Evolutionary conservation across 2,888 invertebrate species (phyloP).

Genomic region (Acanthococcus lagerstroemiae): DNA sequence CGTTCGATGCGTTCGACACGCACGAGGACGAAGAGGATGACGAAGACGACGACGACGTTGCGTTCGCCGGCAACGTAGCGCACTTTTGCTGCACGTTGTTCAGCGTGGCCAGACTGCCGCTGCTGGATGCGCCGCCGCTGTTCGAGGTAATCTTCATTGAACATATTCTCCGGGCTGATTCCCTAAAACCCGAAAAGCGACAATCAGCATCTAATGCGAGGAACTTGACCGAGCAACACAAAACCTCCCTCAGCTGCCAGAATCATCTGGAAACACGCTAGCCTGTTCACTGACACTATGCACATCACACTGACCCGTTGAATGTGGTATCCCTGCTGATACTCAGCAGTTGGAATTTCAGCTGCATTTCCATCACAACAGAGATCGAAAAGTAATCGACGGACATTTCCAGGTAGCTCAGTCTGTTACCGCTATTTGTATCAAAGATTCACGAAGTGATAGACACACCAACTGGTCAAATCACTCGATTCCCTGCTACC

Average conservation of each 20-base stretch:
- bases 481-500: not conserved
- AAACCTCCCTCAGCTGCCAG: too few species aligned
- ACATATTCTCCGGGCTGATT: constrained; percentile 57
- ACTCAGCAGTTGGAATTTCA: too few species aligned
- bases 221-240: too few species aligned
- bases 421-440: too few species aligned
- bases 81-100: constrained; percentile 57
- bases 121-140: not conserved
- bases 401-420: too few species aligned
- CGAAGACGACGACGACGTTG: constrained; percentile 22
- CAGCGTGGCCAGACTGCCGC: constrained; percentile 43
- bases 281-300: too few species aligned
- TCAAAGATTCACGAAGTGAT: not conserved
- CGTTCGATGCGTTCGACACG: not conserved
- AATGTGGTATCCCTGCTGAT: too few species aligned
- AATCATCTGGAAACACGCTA: too few species aligned
- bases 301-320: too few species aligned
- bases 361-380: too few species aligned
- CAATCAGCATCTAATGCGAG: too few species aligned
- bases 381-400: too few species aligned
- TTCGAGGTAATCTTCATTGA: constrained; percentile 56
- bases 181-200: constrained; percentile 47
- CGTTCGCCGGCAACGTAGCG: constrained; percentile 60
- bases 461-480: not conserved
- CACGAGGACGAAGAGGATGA: constrained; percentile 19